A percentile compares a stretch with the other conserved stretches of the same genome.
These are phyloP conservation scores for Borostomias antarcticus DNA, from an alignment of 2,797 vertebrate genomes.

Conservation along the genomic window DNA sequence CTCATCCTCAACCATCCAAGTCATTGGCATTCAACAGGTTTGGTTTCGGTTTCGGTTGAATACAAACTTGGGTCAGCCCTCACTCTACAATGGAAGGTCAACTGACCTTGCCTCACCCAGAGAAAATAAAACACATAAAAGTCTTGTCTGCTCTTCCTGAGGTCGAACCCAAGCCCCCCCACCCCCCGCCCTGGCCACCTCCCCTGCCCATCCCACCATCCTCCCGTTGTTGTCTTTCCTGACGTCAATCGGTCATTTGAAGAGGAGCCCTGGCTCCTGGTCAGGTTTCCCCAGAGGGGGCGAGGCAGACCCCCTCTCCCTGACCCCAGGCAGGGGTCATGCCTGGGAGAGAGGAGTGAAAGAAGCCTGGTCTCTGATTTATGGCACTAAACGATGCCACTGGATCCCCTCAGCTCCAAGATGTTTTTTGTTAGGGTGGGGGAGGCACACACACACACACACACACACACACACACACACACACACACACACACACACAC, in stretches of 20 bases:
- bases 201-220: too few species aligned
- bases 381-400: slow-evolving; percentile 64
- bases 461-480: background rate
- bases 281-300: slow-evolving; percentile 69
- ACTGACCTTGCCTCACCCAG: slow-evolving; percentile 33
- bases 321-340: slow-evolving; percentile 67
- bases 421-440: slow-evolving; percentile 64
- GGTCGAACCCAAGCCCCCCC: slow-evolving; percentile 36
- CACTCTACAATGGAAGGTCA: slow-evolving; percentile 51
- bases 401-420: slow-evolving; percentile 63
- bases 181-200: slow-evolving; percentile 31
- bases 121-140: slow-evolving; percentile 56
- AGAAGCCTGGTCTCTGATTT: slow-evolving; percentile 76
- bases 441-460: slow-evolving; percentile 14
- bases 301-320: slow-evolving; percentile 43
- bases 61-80: slow-evolving; percentile 31
- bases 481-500: too few species aligned
- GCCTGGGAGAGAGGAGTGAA: slow-evolving; percentile 70
- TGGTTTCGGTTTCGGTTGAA: slow-evolving; percentile 39
- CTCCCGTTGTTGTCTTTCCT: slow-evolving; percentile 37
- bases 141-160: slow-evolving; percentile 53
- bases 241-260: slow-evolving; percentile 62
- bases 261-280: slow-evolving; percentile 52
- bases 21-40: slow-evolving; percentile 6
- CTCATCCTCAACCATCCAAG: background rate